Base-by-base conservation (phyloP, 2,113 vertebrate genomes). In the Sialia sialis region DNA sequence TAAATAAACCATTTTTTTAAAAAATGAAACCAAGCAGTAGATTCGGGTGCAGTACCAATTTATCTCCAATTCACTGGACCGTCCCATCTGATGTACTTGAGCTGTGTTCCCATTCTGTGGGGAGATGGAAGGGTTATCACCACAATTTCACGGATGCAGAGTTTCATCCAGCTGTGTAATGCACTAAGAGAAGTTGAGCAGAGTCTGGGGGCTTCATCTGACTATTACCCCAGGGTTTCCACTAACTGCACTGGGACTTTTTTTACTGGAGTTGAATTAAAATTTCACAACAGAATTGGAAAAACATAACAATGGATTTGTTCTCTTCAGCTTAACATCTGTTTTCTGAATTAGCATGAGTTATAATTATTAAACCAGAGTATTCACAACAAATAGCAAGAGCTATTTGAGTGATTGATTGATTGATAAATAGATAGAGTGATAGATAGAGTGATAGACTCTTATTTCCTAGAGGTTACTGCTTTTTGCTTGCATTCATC, bases 341-440 rank as follows among this genome's bases (percentile, higher is more conserved):
- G 93, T 54, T 96, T 87, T 89, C 81, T 77, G 46, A 91, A 77
- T 91, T 79, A 85, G 80, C 52, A 34, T n/a, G 34, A 64, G 79
- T 69, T 87, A 63, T 78, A 96, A 93, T 91, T 93, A 90, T 70
- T 87, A 89, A 87, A 85, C 38, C 78, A 94, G 75, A 94, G 27
- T 34, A 91, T 76, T 87, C 55, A 91, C 54, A 91, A 89, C 67
- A 93, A 94, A 91, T 22, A 70, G 43, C 48, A 88, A 89, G 55
- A 88, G 60, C 55, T 81, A n/a, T n/a, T n/a, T n/a, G n/a, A n/a
- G n/a, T n/a, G n/a, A n/a, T n/a, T n/a, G n/a, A n/a, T n/a, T n/a
- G n/a, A n/a, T n/a, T n/a, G n/a, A n/a, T n/a, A n/a, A n/a, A n/a
- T n/a, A n/a, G n/a, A n/a, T n/a, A n/a, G n/a, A n/a, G n/a, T n/a